A percentile compares a stretch with the other conserved stretches of the same genome.
Conservation (phyloP, 2,113 vertebrate species). For the Herpetotheres cachinnans region DNA sequence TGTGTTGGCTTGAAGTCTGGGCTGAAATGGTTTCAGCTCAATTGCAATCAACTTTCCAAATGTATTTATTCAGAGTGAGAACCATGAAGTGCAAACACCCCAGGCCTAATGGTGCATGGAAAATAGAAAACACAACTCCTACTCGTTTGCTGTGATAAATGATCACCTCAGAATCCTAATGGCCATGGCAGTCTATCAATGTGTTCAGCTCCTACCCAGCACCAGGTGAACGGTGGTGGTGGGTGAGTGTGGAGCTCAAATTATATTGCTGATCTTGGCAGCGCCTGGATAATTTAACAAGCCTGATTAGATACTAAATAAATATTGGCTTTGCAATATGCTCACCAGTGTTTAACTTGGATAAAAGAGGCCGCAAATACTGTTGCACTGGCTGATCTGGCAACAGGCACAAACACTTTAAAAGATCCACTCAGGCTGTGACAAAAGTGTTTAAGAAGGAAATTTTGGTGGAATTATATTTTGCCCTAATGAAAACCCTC, state of each 20-base stretch:
- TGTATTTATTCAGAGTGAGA: not conserved
- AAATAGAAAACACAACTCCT: not conserved
- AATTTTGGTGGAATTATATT: not conserved
- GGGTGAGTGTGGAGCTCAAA: not conserved
- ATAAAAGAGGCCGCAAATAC: not conserved
- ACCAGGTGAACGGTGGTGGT: not conserved
- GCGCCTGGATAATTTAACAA: not conserved
- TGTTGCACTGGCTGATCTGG: slow-evolving; percentile 10
- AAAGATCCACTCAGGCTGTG: not conserved
- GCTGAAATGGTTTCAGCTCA: not conserved
- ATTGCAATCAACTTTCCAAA: not conserved
- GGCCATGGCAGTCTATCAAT: not conserved
- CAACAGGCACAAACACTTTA: not conserved
- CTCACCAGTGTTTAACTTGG: not conserved
- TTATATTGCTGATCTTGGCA: slow-evolving; percentile 18
- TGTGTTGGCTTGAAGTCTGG: not conserved
- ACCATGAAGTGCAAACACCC: not conserved
- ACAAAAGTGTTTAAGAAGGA: not conserved
- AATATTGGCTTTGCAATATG: slow-evolving; percentile 25
- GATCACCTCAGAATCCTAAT: not conserved
- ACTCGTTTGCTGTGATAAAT: not conserved
- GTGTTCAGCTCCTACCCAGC: not conserved
- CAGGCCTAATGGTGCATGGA: not conserved
- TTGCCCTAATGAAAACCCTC: not conserved
- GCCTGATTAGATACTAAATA: slow-evolving; percentile 21